A percentile compares a stretch with the other conserved stretches of the same genome.
These are phyloP conservation scores for Tenthredo amoena DNA, from an alignment of 2,888 invertebrate species.

Conservation along the genomic window DNA sequence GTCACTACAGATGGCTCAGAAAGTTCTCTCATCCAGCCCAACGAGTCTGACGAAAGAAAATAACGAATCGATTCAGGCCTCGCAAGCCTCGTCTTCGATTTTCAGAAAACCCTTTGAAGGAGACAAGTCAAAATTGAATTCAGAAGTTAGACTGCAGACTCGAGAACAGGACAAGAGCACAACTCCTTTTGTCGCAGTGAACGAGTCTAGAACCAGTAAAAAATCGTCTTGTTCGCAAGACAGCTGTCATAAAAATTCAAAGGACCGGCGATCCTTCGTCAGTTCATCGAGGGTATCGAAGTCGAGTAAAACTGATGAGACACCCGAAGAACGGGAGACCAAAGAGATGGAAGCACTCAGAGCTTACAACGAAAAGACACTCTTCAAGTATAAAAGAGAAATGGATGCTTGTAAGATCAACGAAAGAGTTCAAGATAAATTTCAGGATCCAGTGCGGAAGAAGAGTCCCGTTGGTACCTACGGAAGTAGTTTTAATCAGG, in stretches of 20 bases:
- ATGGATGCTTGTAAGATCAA: conserved; percentile 54
- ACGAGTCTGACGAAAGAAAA: not conserved
- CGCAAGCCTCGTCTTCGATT: not conserved
- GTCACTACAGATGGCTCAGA: not conserved
- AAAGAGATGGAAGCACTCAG: conserved; percentile 62
- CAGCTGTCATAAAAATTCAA: not conserved
- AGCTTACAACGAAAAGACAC: conserved; percentile 64
- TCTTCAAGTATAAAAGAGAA: conserved; percentile 60
- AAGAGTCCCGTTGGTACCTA: not conserved
- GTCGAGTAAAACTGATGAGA: conserved; percentile 4
- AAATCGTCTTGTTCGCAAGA: not conserved
- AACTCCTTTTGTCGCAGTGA: not conserved
- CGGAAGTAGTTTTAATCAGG: not conserved
- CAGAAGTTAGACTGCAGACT: not conserved
- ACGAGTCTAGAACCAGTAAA: not conserved
- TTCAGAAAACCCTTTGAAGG: not conserved
- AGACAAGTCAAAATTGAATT: not conserved
- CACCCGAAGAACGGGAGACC: conserved; percentile 56
- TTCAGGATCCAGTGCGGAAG: not conserved
- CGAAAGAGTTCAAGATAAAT: conserved; percentile 38
- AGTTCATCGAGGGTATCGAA: conserved; percentile 22
- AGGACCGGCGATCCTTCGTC: conserved; percentile 8
- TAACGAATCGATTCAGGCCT: not conserved
- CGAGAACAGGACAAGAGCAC: not conserved
- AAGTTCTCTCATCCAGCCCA: not conserved